Percentiles rank a stretch among this genome's conserved stretches.
Conservation (phyloP, 2,888 invertebrate species). For the Oligia fasciuncula region DNA sequence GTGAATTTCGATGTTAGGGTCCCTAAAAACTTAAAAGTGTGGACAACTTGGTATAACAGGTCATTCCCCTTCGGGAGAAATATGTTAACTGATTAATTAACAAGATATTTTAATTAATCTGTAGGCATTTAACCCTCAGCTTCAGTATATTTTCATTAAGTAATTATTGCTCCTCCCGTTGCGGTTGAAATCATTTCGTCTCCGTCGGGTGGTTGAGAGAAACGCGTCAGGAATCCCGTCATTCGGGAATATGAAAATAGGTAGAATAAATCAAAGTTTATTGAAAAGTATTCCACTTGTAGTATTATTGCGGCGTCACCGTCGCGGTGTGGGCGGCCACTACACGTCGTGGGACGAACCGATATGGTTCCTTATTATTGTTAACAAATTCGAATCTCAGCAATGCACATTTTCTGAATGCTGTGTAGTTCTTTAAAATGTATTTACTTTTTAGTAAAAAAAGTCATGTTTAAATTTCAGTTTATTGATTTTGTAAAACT, state of each 20-base stretch:
- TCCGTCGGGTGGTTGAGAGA: slow-evolving; percentile 5
- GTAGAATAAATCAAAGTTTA: slow-evolving; percentile 80
- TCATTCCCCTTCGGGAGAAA: neutral
- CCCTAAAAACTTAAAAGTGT: slow-evolving; percentile 28
- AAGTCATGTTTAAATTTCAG: neutral
- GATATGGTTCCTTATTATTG: slow-evolving; percentile 74
- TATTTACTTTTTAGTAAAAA: neutral
- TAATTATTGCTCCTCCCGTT: slow-evolving; percentile 28
- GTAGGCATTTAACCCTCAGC: slow-evolving; percentile 12
- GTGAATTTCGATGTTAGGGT: slow-evolving; percentile 55
- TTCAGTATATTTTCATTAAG: slow-evolving; percentile 30
- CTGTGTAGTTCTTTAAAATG: slow-evolving; percentile 18
- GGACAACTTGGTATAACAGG: slow-evolving; percentile 16
- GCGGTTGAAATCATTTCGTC: slow-evolving; percentile 13
- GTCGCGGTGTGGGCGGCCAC: slow-evolving; percentile 74
- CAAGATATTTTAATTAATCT: slow-evolving; percentile 32
- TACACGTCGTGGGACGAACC: slow-evolving; percentile 78
- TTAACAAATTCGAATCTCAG: slow-evolving; percentile 73
- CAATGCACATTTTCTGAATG: slow-evolving; percentile 46
- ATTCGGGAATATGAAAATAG: slow-evolving; percentile 69
- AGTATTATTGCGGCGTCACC: slow-evolving; percentile 79
- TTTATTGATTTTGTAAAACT: neutral
- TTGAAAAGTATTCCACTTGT: slow-evolving; percentile 78
- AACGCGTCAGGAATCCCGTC: slow-evolving; percentile 50
- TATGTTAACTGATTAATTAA: slow-evolving; percentile 39